These are phyloP conservation scores for Sternotherus odoratus DNA, from an alignment of 2,797 vertebrate genomes.

Conservation along the genomic window DNA sequence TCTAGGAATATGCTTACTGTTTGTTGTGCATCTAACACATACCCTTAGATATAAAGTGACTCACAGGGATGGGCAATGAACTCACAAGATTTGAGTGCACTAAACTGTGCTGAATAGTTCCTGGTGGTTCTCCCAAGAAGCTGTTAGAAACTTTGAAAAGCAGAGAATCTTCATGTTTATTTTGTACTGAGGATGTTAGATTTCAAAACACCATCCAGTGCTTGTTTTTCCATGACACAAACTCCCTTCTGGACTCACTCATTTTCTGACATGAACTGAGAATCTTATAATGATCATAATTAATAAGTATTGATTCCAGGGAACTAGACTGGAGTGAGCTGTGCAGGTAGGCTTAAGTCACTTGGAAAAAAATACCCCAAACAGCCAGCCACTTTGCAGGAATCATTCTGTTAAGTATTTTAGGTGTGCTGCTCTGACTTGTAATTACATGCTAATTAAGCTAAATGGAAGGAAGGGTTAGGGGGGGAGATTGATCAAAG, in stretches of 20 bases:
- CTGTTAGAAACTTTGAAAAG: background rate
- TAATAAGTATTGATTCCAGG: constrained; percentile 53
- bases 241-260: constrained; percentile 22
- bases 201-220: background rate
- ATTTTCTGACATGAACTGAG: constrained; percentile 47
- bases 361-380: constrained; percentile 60
- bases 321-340: background rate
- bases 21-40: background rate
- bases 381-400: background rate
- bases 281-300: constrained; percentile 10
- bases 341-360: background rate
- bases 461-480: constrained; percentile 36
- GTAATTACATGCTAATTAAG: constrained; percentile 56
- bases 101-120: background rate
- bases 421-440: constrained; percentile 56
- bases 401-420: constrained; percentile 52
- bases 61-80: background rate
- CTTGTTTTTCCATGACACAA: constrained; percentile 35
- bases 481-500: constrained; percentile 55
- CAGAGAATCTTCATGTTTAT: background rate
- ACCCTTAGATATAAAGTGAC: background rate
- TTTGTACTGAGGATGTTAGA: background rate
- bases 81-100: background rate
- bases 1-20: background rate
- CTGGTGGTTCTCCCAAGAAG: background rate